phyloP scores from a whole-genome alignment of 2,797 vertebrate species.

The Falco peregrinus region DNA sequence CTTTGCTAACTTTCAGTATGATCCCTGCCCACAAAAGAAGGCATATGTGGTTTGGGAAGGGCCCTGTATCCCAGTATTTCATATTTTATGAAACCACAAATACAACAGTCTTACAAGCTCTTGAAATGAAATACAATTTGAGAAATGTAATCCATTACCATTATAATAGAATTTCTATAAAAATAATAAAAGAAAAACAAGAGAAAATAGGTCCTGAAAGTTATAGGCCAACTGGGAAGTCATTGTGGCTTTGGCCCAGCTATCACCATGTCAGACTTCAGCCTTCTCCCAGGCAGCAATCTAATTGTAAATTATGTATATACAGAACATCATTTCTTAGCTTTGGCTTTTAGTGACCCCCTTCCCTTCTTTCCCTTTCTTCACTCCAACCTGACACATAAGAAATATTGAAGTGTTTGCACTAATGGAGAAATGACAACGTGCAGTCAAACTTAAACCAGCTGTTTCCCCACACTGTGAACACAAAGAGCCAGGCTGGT shows the following conservation, averaged over 20 bases:
- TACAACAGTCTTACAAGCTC: conserved; percentile 5
- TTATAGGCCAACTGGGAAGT: conserved; percentile 51
- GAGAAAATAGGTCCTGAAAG: conserved; percentile 48
- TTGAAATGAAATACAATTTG: conserved; percentile 60
- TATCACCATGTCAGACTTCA: conserved; percentile 28
- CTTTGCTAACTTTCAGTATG: conserved; percentile 7
- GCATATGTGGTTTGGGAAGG: conserved; percentile 24
- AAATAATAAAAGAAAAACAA: conserved; percentile 53
- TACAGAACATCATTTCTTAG: conserved; percentile 45
- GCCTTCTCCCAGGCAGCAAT: conserved; percentile 10
- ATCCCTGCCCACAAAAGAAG: conserved; percentile 11
- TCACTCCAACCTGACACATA: conserved; percentile 57
- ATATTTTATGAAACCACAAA: conserved; percentile 34
- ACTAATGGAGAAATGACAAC: conserved; percentile 56
- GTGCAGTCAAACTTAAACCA: conserved; percentile 72
- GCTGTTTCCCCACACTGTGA: conserved; percentile 59
- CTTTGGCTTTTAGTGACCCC: conserved; percentile 37
- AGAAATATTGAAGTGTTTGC: conserved; percentile 64
- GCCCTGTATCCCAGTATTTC: not conserved
- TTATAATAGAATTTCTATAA: conserved; percentile 45
- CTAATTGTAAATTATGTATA: conserved; percentile 46
- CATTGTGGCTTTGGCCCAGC: conserved; percentile 44
- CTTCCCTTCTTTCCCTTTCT: conserved; percentile 65
- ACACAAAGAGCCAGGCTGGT: conserved; percentile 43
- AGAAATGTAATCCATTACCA: conserved; percentile 47